A percentile compares a stretch with the other conserved stretches of the same genome.
Evolutionary conservation across 2,113 vertebrate species (phyloP).

Genomic region (Pipa parva): DNA sequence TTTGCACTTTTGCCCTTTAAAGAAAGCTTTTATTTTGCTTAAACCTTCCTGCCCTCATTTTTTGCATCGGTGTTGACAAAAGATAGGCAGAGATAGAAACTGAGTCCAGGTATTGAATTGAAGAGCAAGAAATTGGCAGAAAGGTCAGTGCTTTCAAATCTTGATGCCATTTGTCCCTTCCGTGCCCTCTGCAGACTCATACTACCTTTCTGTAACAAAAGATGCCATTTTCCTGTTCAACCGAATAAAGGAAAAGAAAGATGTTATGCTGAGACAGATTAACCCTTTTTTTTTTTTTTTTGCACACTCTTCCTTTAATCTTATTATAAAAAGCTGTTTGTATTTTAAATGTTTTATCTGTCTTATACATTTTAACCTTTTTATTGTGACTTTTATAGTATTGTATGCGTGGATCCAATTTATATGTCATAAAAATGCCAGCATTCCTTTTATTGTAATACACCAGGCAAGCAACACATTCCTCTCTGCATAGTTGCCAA

Average conservation of each 20-base stretch:
- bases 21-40: constrained; percentile 27
- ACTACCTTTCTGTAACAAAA: constrained; percentile 30
- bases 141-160: constrained; percentile 42
- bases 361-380: neutral
- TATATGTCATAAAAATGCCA: neutral
- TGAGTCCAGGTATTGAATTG: constrained; percentile 27
- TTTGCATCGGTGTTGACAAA: constrained; percentile 36
- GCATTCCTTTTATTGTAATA: neutral
- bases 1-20: constrained; percentile 41
- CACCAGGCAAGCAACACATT: too few species aligned
- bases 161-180: constrained; percentile 34
- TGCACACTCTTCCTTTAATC: neutral
- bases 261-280: constrained; percentile 12
- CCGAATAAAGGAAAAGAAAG: constrained; percentile 13
- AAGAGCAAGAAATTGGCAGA: constrained; percentile 35
- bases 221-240: constrained; percentile 33
- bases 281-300: constrained; percentile 8
- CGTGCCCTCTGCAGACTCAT: constrained; percentile 34
- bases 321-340: neutral
- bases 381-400: neutral
- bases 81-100: constrained; percentile 33
- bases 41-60: constrained; percentile 31
- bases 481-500: too few species aligned
- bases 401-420: neutral
- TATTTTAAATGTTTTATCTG: neutral